phyloP scores from a whole-genome alignment of 92 coral and sea anemone genomes.

The Zoanthus sociatus region DNA sequence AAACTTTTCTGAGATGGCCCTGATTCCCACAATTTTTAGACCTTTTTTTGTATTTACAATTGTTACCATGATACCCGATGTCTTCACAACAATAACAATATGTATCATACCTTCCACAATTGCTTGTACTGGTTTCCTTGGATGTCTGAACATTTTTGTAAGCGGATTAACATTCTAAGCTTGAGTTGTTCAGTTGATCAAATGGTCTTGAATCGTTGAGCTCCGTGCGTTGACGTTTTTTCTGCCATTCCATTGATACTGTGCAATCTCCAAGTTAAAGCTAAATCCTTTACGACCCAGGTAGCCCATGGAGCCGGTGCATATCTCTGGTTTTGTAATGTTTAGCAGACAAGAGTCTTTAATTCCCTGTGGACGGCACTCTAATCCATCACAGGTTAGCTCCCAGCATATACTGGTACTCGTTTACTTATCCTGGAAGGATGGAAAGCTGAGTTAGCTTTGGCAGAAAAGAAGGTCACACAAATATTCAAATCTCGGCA shows the following conservation, averaged over 20 bases:
- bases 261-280: constrained; percentile 4
- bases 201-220: constrained; percentile 30
- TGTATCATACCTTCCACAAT: neutral
- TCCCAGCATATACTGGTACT: no score
- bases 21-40: neutral
- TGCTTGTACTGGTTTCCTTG: neutral
- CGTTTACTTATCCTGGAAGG: no score
- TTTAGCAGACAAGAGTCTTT: no score
- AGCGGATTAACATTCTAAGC: neutral
- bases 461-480: no score
- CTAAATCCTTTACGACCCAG: no score
- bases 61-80: neutral
- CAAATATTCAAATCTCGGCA: no score
- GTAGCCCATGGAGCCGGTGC: no score
- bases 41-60: neutral
- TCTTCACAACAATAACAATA: neutral
- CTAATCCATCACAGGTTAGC: no score
- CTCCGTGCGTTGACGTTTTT: constrained; percentile 5
- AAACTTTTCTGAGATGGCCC: neutral
- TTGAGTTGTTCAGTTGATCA: constrained; percentile 1
- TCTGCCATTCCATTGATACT: constrained; percentile 53
- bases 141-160: neutral
- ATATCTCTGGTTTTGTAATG: no score
- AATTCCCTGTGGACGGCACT: no score
- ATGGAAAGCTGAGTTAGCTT: no score